These are phyloP conservation scores for Oryzias melastigma DNA, from an alignment of 2,113 vertebrate species.

Conservation along the genomic window DNA sequence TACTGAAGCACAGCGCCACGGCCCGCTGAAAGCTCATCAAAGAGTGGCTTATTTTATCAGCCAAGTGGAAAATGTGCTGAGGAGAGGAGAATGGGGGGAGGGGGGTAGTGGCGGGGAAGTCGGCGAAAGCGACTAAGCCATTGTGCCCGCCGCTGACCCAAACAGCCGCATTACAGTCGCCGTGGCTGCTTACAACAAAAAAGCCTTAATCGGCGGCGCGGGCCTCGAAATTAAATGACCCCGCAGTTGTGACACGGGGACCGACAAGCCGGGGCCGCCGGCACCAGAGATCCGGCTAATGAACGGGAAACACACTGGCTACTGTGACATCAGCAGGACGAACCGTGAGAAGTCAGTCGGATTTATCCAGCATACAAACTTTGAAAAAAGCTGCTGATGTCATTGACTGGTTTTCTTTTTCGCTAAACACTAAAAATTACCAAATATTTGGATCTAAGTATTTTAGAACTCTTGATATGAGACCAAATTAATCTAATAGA, in stretches of 20 bases:
- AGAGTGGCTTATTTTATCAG: constrained; percentile 76
- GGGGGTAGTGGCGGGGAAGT: constrained; percentile 61
- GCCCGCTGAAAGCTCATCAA: constrained; percentile 70
- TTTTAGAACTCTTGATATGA: too few species aligned
- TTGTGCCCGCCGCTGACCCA: constrained; percentile 68
- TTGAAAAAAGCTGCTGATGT: too few species aligned
- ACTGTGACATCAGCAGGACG: too few species aligned
- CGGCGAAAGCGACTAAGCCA: constrained; percentile 64
- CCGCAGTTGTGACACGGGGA: constrained; percentile 48
- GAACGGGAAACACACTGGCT: constrained; percentile 47
- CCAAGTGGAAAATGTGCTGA: constrained; percentile 78
- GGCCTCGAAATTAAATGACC: constrained; percentile 60
- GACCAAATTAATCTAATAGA: too few species aligned
- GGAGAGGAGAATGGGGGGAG: constrained; percentile 37
- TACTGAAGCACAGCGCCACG: constrained; percentile 52
- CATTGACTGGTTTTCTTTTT: too few species aligned
- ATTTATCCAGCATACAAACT: too few species aligned
- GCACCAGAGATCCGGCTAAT: constrained; percentile 54
- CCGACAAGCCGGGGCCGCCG: constrained; percentile 53
- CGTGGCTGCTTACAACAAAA: constrained; percentile 59
- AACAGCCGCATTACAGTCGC: constrained; percentile 62
- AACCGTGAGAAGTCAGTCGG: too few species aligned
- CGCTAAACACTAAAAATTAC: too few species aligned
- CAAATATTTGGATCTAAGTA: too few species aligned
- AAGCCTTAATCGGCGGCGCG: constrained; percentile 60